Percentiles rank a stretch among this genome's conserved stretches.
Evolutionary conservation across 2,113 vertebrate genomes (phyloP).

Genomic region (Gracilinanus agilis): DNA sequence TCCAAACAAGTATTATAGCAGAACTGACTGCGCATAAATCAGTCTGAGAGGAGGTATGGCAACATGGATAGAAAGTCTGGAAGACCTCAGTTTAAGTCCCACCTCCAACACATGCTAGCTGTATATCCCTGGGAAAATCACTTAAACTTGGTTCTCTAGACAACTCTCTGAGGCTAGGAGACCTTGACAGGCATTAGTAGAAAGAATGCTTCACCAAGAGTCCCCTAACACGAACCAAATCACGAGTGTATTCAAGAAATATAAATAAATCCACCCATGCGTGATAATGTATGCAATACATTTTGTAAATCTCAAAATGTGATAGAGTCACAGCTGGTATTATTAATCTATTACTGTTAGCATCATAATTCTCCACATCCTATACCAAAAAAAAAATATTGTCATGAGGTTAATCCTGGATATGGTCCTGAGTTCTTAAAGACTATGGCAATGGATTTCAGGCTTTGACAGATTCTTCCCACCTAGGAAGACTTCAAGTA

Average conservation of each 20-base stretch:
- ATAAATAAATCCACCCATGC: neutral
- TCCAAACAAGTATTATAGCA: neutral
- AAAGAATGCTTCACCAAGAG: neutral
- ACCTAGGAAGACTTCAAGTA: neutral
- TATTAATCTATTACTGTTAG: neutral
- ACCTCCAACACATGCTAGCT: neutral
- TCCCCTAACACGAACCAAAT: neutral
- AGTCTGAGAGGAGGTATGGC: neutral
- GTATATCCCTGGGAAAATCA: neutral
- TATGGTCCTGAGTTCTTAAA: neutral
- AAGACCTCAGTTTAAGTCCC: neutral
- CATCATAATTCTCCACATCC: neutral
- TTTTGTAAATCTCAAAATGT: neutral
- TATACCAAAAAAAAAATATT: neutral
- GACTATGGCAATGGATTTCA: neutral
- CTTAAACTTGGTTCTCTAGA: neutral
- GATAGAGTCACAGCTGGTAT: neutral
- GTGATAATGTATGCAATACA: neutral
- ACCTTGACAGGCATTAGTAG: neutral
- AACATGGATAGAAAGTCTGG: neutral
- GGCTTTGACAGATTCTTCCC: neutral
- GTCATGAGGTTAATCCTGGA: neutral
- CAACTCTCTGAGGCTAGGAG: neutral
- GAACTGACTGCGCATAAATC: neutral
- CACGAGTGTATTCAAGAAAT: neutral